phyloP scores from a whole-genome alignment of 2,888 invertebrate genomes.

The Phlogophora meticulosa region DNA sequence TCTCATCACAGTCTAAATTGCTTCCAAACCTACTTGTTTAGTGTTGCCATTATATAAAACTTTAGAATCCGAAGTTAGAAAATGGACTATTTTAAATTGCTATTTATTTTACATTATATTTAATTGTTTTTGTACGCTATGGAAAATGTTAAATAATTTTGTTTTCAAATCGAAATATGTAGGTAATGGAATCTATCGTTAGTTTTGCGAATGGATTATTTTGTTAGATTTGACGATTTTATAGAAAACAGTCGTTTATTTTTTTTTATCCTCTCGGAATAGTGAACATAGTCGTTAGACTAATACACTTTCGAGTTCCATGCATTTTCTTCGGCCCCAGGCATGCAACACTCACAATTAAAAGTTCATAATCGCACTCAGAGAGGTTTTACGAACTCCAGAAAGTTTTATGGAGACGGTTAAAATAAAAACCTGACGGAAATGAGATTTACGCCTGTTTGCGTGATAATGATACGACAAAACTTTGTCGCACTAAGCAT shows the following conservation, averaged over 20 bases:
- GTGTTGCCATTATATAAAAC: slow-evolving; percentile 48
- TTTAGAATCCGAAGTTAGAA: slow-evolving; percentile 28
- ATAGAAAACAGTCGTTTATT: slow-evolving; percentile 7
- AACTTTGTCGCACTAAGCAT: too few species aligned
- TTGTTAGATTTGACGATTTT: slow-evolving; percentile 29
- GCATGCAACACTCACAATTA: slow-evolving; percentile 2
- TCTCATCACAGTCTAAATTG: slow-evolving; percentile 65
- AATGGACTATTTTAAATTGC: slow-evolving; percentile 41
- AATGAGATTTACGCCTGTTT: not conserved
- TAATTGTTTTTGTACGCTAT: slow-evolving; percentile 19
- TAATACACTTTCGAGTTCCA: slow-evolving; percentile 13
- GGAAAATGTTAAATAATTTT: slow-evolving; percentile 24
- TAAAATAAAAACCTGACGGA: not conserved
- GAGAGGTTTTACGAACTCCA: not conserved
- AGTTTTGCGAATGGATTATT: slow-evolving; percentile 40
- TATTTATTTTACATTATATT: slow-evolving; percentile 1
- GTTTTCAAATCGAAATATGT: slow-evolving; percentile 31
- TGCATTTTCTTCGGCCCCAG: slow-evolving; percentile 34
- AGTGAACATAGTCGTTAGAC: slow-evolving; percentile 27
- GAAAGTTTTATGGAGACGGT: not conserved
- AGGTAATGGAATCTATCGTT: slow-evolving; percentile 27
- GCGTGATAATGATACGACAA: not conserved
- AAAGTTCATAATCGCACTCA: not conserved
- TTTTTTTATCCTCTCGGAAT: slow-evolving; percentile 20
- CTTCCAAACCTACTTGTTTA: slow-evolving; percentile 56